Conservation (phyloP, 2,797 vertebrate species). For the Brachymystax lenok region DNA sequence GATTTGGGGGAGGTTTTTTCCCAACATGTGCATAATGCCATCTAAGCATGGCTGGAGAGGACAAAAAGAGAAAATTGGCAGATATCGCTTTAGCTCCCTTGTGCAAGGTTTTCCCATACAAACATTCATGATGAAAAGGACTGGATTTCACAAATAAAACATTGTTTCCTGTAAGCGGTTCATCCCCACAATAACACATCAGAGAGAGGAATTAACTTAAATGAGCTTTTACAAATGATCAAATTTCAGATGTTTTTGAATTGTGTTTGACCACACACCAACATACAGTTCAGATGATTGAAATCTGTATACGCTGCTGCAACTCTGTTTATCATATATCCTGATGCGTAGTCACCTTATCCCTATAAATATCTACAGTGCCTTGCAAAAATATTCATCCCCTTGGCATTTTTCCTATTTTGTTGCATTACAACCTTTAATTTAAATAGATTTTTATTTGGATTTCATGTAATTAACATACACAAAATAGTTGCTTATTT, state of each 20-base stretch:
- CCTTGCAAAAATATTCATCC: no score
- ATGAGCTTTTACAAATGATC: not conserved
- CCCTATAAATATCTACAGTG: no score
- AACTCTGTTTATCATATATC: not conserved
- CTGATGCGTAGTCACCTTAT: no score
- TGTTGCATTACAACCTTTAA: no score
- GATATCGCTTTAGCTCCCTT: constrained; percentile 32
- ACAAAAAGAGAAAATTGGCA: constrained; percentile 39
- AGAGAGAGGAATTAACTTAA: constrained; percentile 31
- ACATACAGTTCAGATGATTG: not conserved
- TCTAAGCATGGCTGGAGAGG: constrained; percentile 38
- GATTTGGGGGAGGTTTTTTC: constrained; percentile 9
- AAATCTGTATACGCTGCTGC: not conserved
- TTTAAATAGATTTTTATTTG: no score
- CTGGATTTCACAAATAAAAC: constrained; percentile 32
- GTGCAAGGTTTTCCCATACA: constrained; percentile 10
- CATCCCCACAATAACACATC: constrained; percentile 18
- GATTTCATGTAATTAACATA: no score
- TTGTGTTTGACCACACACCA: not conserved
- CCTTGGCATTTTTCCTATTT: no score
- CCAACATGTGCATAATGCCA: constrained; percentile 34
- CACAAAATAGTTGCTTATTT: no score
- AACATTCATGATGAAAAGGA: constrained; percentile 37
- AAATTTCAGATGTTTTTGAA: not conserved
- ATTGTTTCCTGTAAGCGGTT: constrained; percentile 31